Base-by-base conservation (phyloP, 23 tunicate species). In the Clavelina lepadiformis region DNA sequence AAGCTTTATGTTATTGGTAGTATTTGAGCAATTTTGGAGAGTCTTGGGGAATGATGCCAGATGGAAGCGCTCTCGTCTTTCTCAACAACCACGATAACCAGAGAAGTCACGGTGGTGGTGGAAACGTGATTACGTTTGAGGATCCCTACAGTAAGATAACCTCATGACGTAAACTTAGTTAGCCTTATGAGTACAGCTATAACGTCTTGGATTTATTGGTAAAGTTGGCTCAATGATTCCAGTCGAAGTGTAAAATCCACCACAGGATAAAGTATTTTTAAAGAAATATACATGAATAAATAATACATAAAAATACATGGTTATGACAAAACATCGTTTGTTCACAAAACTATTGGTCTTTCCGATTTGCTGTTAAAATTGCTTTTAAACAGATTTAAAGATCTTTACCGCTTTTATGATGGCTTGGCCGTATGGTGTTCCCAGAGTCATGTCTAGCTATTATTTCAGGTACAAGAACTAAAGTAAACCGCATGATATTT, bases 51-150 rank as follows among this genome's bases (percentile, higher is more conserved):
- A 62, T 86, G 85, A 61, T 94, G 79, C 76, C 91, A 0, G 76
- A 57, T 22, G 83, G 89, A n/a, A 80, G 44, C 69, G 99, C 99
- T 29, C 38, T 94, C 5, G 89, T 76, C 28, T 94, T 94, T 64
- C 52, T 86, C 29, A 86, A 94, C 71, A 94, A 94, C 73, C 99
- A 94, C 38, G 99, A 94, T 85, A 94, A 94, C 85, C 99, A 94
- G 71, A 55, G 99, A 52, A 95, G 99, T 33, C 99, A 94, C 63
- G 99, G 99, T 4, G 99, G 99, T n/a, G 99, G 99, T 11, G 99
- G 99, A 56, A 46, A 46, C 54, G 32, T 94, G 35, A 70, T 94
- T 41, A 80, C 99, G 18, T 94, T 94, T 46, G 85, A 94, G 18
- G 89, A 94, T 15, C 75, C 99, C 2, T 64, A 73, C 64, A 56